Evolutionary conservation across 2,888 invertebrate genomes (phyloP), one percentile per base, ranked within the genome.

Genomic region (Netelia melanura): DNA sequence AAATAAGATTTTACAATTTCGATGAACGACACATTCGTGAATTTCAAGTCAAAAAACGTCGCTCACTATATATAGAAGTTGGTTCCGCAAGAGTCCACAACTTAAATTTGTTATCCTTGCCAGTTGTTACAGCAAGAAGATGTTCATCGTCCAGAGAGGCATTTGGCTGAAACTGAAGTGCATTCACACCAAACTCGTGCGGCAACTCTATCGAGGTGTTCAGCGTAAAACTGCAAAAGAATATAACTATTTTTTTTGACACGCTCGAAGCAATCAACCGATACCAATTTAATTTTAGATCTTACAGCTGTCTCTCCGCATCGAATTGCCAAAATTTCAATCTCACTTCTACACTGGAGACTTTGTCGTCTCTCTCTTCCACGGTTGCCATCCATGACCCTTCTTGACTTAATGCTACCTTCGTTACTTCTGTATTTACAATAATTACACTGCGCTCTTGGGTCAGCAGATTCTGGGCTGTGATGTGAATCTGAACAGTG

Each of bases 291-390:
- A 68, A 62, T 56, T 38, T 54, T 25, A 48, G 23, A 84, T 89
- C 92, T 94, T 94, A 97, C 96, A 93, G 95, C 93, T 97, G 96
- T 71, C 94, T 93, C 58, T 94, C 93, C 1, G 93, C 91, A 87
- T 96, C 93, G 89, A 95, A 97, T 80, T 94, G 90, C 97, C 97
- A 98, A 93, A 97, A 97, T 91, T 97, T 98, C 0, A 98, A 94
- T 77, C 96, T 94, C 3, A 96, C 93, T 93, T 97, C 97, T 5
- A 95, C 94, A 70, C 94, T 93, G 83, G 95, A 95, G 62, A 95
- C 92, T 38, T 94, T 93, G 92, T 96, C 96, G 89, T 95, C 94
- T 83, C 96, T 94, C 81, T 95, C 94, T 91, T 96, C 96, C 5
- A 96, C 95, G 0, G 97, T 97, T 8, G 96, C 97, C 94, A 98